Conservation (phyloP, 2,888 invertebrate genomes). For the Netelia melanura region DNA sequence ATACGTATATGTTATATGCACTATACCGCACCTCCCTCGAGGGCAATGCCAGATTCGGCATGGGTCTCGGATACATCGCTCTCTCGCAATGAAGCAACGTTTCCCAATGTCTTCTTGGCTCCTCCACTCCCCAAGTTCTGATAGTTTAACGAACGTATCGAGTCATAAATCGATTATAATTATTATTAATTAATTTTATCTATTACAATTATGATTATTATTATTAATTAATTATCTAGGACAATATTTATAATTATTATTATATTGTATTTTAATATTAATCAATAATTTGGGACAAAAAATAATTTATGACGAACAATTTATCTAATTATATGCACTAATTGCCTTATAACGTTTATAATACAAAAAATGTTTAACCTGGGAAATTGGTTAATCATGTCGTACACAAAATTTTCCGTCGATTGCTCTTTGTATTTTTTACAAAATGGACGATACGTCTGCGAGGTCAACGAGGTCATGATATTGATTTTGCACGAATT, state of each 20-base stretch:
- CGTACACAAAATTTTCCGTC: constrained; percentile 10
- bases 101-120: constrained; percentile 71
- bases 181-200: neutral
- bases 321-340: neutral
- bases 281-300: no score
- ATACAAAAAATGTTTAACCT: constrained; percentile 16
- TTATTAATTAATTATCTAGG: neutral
- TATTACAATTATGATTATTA: neutral
- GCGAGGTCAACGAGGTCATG: constrained; percentile 4
- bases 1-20: constrained; percentile 42
- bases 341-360: neutral
- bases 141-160: no score
- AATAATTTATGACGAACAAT: no score
- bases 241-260: neutral
- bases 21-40: constrained; percentile 73
- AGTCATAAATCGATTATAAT: neutral
- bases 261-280: neutral
- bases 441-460: neutral
- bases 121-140: constrained; percentile 64
- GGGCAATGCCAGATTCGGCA: constrained; percentile 73
- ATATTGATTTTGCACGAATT: neutral
- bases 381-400: constrained; percentile 17
- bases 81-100: constrained; percentile 74
- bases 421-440: constrained; percentile 12
- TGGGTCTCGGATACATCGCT: constrained; percentile 70